Percentiles rank a stretch among this genome's conserved stretches.
phyloP scores from a whole-genome alignment of 1,140 invertebrate species.

The Plectrocnemia conspersa region DNA sequence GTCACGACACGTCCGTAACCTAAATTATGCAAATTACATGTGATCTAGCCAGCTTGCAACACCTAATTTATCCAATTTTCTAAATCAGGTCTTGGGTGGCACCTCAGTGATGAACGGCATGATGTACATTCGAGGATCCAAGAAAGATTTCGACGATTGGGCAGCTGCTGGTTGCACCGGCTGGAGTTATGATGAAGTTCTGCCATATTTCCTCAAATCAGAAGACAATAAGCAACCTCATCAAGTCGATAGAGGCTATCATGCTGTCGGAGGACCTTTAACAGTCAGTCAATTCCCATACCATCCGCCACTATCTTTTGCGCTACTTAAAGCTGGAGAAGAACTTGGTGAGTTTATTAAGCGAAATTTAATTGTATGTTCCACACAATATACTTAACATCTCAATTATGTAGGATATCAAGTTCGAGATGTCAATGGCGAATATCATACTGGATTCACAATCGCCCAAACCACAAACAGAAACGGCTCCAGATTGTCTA shows the following conservation, averaged over 20 bases:
- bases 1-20: neutral
- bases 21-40: neutral
- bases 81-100: constrained; percentile 72
- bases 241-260: constrained; percentile 64
- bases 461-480: constrained; percentile 77
- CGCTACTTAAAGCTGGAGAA: constrained; percentile 77
- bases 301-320: constrained; percentile 76
- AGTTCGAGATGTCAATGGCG: constrained; percentile 79
- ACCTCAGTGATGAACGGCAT: constrained; percentile 94
- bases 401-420: constrained; percentile 58
- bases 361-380: neutral
- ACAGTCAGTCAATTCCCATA: constrained; percentile 81
- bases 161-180: constrained; percentile 76
- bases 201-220: constrained; percentile 83
- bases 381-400: neutral
- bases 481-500: constrained; percentile 62
- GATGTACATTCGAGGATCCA: constrained; percentile 92
- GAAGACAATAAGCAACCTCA: constrained; percentile 71
- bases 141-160: constrained; percentile 89
- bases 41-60: neutral
- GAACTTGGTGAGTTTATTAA: constrained; percentile 58
- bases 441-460: constrained; percentile 80
- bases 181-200: constrained; percentile 85
- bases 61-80: neutral
- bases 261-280: constrained; percentile 70